Base-by-base conservation (phyloP, 2,888 invertebrate genomes). In the Phanerotoma sp. region DNA sequence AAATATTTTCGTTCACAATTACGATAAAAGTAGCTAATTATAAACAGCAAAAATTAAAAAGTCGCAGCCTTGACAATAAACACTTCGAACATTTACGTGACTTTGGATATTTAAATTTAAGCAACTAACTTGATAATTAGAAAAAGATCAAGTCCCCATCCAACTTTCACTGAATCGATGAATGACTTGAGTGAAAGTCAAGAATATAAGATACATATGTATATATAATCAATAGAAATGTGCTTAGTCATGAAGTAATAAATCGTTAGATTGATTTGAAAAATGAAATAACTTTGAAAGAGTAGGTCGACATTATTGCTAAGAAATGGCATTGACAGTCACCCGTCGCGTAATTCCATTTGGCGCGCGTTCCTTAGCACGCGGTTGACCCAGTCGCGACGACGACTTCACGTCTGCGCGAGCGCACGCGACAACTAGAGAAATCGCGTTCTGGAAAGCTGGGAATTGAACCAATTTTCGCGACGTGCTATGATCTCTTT, bases 331-430 rank as follows among this genome's bases (percentile, higher is more conserved):
- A 54, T 54, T 54, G 54, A 54, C 54, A 54, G 45, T 54, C 37
- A 54, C 22, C 35, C 18, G 38, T 44, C 49, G 32, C 44, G 54
- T 38, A 54, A 49, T 54, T 48, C 44, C 48, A 49, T 48, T 54
- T 54, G 54, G 54, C 54, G 54, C 54, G 48, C 41, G 47, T 54
- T 54, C 33, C 41, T 38, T 48, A 40, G 37, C 45, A 54, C 49
- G 49, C 28, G 54, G 32, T 58, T 65, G 67, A 66, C 66, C 66
- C 64, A 67, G 63, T 64, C 63, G 61, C 58, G 57, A 56, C 62
- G 62, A 61, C 62, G 64, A 54, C 58, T 28, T 47, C 3, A 20
- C 15, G 33, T 35, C 16, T 42, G 18, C 15, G 22, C 18, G 37
- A 33, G 48, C 48, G 30, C 25, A 56, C 56, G 59, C 61, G 57